Conservation (phyloP, 2,888 invertebrate genomes). For the Drosophila macrospina region DNA sequence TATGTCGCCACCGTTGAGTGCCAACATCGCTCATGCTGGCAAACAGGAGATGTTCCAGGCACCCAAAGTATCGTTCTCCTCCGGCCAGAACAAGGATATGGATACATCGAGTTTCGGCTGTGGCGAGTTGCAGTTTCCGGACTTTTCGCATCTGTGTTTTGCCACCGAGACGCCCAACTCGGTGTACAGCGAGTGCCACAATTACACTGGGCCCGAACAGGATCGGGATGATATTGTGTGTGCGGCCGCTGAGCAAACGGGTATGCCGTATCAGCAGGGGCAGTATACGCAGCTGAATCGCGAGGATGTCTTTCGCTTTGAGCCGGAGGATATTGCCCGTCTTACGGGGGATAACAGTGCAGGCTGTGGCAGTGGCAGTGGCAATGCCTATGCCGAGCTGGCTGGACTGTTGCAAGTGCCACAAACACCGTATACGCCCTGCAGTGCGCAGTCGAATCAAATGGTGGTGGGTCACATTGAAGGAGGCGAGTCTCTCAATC, state of each 20-base stretch:
- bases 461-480: background rate
- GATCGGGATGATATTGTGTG: slow-evolving; percentile 72
- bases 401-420: slow-evolving; percentile 55
- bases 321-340: slow-evolving; percentile 85
- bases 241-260: slow-evolving; percentile 46
- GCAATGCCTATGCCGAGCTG: slow-evolving; percentile 39
- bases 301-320: slow-evolving; percentile 85
- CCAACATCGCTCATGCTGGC: slow-evolving; percentile 35
- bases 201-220: slow-evolving; percentile 53
- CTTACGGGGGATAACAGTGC: slow-evolving; percentile 62
- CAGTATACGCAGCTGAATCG: slow-evolving; percentile 73
- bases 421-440: slow-evolving; percentile 67
- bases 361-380: background rate
- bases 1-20: slow-evolving; percentile 80
- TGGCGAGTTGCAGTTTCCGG: slow-evolving; percentile 79
- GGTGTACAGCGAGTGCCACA: slow-evolving; percentile 79
- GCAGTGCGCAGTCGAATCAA: slow-evolving; percentile 52
- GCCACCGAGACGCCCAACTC: slow-evolving; percentile 84
- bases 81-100: slow-evolving; percentile 49
- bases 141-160: slow-evolving; percentile 79
- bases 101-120: slow-evolving; percentile 65
- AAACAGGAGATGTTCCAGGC: slow-evolving; percentile 63
- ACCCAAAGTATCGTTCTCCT: slow-evolving; percentile 40
- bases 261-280: slow-evolving; percentile 72
- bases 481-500: slow-evolving; percentile 60